Evolutionary conservation across 2,888 invertebrate genomes (phyloP).

Genomic region (Stegana nigrithorax): DNA sequence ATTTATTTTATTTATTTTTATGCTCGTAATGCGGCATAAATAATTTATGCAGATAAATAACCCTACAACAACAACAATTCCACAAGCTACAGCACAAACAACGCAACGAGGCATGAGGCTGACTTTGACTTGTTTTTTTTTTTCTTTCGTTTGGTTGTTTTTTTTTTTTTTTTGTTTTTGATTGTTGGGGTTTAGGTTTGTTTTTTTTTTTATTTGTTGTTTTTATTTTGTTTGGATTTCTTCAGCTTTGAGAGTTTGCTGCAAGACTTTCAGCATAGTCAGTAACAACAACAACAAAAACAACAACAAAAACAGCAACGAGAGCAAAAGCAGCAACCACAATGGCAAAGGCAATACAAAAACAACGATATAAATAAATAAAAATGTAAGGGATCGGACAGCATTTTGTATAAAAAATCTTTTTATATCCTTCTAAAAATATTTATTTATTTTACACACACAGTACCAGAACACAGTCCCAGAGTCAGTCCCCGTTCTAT

Average conservation of each 20-base stretch:
- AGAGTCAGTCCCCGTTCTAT: not conserved
- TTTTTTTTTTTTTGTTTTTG: conserved; percentile 6
- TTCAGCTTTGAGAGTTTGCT: too few species aligned
- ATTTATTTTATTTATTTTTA: conserved; percentile 62
- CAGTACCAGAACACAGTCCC: conserved; percentile 20
- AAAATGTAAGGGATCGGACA: conserved; percentile 4
- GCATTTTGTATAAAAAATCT: conserved; percentile 13
- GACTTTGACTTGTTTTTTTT: conserved; percentile 9
- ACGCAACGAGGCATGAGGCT: not conserved
- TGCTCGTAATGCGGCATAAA: conserved; percentile 65
- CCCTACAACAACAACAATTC: conserved; percentile 33
- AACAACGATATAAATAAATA: too few species aligned
- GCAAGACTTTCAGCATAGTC: not conserved
- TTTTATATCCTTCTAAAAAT: conserved; percentile 54
- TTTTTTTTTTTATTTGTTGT: conserved; percentile 1
- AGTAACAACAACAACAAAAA: not conserved
- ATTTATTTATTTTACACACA: conserved; percentile 52
- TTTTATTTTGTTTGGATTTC: not conserved
- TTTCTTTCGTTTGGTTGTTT: not conserved
- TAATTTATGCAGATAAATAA: conserved; percentile 63
- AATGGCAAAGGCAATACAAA: too few species aligned
- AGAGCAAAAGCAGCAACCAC: not conserved
- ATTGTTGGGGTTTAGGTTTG: not conserved
- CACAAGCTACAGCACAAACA: conserved; percentile 5
- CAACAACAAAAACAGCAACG: not conserved